These are phyloP conservation scores for Cyphomyrus plagiostoma DNA, from an alignment of 2,113 vertebrate genomes.

Conservation along the genomic window DNA sequence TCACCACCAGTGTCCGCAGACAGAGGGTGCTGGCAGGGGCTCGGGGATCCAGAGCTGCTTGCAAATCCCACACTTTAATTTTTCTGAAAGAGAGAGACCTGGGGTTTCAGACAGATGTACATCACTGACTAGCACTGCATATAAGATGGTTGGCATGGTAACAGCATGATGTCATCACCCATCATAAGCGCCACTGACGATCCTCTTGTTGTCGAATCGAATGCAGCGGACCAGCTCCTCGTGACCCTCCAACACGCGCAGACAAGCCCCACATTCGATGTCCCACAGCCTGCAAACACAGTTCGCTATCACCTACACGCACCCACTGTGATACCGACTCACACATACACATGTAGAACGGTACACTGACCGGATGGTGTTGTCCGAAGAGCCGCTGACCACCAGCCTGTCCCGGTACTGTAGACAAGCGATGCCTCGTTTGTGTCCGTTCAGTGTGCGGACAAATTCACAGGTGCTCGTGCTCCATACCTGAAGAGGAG, in stretches of 20 bases:
- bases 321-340: not conserved
- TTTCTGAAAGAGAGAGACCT: slow-evolving; percentile 62
- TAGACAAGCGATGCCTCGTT: slow-evolving; percentile 92
- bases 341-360: not conserved
- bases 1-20: slow-evolving; percentile 93
- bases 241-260: slow-evolving; percentile 92
- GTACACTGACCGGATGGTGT: slow-evolving; percentile 82
- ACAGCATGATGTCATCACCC: slow-evolving; percentile 64
- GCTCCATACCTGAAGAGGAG: slow-evolving; percentile 80
- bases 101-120: not conserved
- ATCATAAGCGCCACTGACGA: slow-evolving; percentile 98
- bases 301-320: not conserved
- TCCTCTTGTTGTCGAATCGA: slow-evolving; percentile 97
- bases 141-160: not conserved
- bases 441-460: slow-evolving; percentile 95
- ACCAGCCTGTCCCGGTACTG: slow-evolving; percentile 94
- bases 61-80: slow-evolving; percentile 98
- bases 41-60: slow-evolving; percentile 92
- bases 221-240: slow-evolving; percentile 97
- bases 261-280: slow-evolving; percentile 94
- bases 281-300: slow-evolving; percentile 80
- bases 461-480: slow-evolving; percentile 98
- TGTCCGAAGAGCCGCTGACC: slow-evolving; percentile 94
- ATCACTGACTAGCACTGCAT: not conserved
- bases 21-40: slow-evolving; percentile 95